phyloP scores from a whole-genome alignment of 1,140 invertebrate species.

The Wiebesia pumilae region DNA sequence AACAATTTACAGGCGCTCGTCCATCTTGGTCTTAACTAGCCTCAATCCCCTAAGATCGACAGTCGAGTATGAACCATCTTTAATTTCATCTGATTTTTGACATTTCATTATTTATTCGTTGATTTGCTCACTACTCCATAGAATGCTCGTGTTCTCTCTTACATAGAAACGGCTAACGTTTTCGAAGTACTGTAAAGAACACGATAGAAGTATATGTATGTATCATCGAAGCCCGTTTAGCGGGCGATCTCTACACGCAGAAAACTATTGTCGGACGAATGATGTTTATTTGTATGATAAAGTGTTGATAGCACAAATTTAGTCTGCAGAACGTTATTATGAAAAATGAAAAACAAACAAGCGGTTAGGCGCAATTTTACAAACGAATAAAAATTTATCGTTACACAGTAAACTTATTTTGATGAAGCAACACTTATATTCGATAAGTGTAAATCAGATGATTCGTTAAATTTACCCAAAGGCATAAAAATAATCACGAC shows the following conservation, averaged over 20 bases:
- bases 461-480: neutral
- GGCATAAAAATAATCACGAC: neutral
- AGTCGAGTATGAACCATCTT: neutral
- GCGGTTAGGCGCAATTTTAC: neutral
- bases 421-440: neutral
- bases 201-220: constrained; percentile 12
- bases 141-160: neutral
- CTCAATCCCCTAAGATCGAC: constrained; percentile 1
- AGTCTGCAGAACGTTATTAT: neutral
- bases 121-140: neutral
- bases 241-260: neutral
- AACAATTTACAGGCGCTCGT: constrained; percentile 48
- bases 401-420: neutral
- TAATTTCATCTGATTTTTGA: neutral
- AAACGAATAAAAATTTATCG: neutral
- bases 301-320: neutral
- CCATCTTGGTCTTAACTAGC: constrained; percentile 30
- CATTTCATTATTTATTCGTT: neutral
- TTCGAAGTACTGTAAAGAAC: neutral
- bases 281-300: neutral
- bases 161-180: neutral
- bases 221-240: neutral
- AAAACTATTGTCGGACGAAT: neutral
- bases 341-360: neutral
- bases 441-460: neutral